Evolutionary conservation across 2,113 vertebrate species (phyloP), one percentile per base, ranked within the genome.

Genomic region (Channa argus): DNA sequence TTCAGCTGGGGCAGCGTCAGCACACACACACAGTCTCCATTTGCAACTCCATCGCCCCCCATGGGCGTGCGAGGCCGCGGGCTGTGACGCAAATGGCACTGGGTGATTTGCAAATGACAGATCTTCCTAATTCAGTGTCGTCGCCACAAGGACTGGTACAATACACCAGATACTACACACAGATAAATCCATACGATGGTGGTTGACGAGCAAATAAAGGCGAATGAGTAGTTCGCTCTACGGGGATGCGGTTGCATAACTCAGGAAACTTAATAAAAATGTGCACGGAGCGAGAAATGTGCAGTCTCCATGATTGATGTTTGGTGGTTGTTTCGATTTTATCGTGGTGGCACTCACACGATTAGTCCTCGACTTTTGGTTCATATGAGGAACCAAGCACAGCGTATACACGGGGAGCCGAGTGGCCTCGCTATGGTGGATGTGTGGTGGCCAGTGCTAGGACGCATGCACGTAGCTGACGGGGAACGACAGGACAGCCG

Each of bases 11-110:
- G 80, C 89, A 90, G 90, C 91, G 88, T 91, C 86, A 91, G 83
- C 86, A 78, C 83, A 82, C 82, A 75, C 83, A 71, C 69, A 78
- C 83, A 63, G 80, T 86, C 89, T 91, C 89, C 90, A 89, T 89
- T 91, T 88, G 91, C 91, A 89, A 88, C 91, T 89, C 89, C 92
- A 86, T 91, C 85, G 87, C 90, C 86, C 84, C 89, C 88, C 88
- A 88, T 90, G 92, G 92, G 87, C 90, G 86, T 91, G 79, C 86
- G 86, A 87, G 89, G 86, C 89, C 90, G 87, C 85, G 86, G 91
- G 89, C 89, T 84, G 90, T 92, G 91, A 92, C 92, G 92, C 92
- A 92, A 93, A 91, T 84, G 83, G 82, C 87, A 92, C 88, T 82
- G 87, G 85, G 83, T 87, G 87, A 88, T 91, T 89, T 85, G 77